A percentile compares a stretch with the other conserved stretches of the same genome.
Evolutionary conservation across 2,797 vertebrate species (phyloP).

Genomic region (Cossypha heuglini): DNA sequence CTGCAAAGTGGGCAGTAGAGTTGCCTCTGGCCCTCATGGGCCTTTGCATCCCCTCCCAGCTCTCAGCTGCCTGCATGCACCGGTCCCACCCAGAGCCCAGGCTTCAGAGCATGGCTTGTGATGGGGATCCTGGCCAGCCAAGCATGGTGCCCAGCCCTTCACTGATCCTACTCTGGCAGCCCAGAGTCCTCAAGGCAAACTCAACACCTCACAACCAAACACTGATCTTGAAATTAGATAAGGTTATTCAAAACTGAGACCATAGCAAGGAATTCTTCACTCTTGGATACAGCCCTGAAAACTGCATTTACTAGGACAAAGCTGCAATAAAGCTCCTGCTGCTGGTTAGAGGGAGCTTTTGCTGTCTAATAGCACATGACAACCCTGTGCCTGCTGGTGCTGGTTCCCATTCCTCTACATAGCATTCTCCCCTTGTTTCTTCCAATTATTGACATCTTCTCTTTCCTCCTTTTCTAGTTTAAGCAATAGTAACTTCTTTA

Average conservation of each 20-base stretch:
- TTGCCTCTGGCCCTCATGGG: accelerated
- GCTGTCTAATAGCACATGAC: not conserved
- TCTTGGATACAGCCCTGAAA: not conserved
- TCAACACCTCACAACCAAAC: not conserved
- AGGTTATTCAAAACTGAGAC: not conserved
- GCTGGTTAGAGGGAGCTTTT: not conserved
- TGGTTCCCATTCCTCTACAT: not conserved
- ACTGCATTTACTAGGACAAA: not conserved
- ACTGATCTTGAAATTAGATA: not conserved
- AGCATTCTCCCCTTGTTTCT: not conserved
- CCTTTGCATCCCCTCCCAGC: not conserved
- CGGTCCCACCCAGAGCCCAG: not conserved
- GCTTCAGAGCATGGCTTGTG: not conserved
- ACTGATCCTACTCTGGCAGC: not conserved
- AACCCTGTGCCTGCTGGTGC: not conserved
- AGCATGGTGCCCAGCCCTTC: not conserved
- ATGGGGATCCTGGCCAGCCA: not conserved
- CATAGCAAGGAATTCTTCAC: not conserved
- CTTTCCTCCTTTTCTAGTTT: not conserved
- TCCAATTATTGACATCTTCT: not conserved
- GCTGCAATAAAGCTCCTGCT: not conserved
- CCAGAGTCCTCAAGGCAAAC: not conserved
- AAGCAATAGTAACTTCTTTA: not conserved
- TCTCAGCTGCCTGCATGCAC: not conserved
- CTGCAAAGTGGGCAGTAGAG: not conserved